Percentiles rank a stretch among this genome's conserved stretches.
phyloP scores from a whole-genome alignment of 2,797 vertebrate genomes.

The Poeciliopsis turneri region DNA sequence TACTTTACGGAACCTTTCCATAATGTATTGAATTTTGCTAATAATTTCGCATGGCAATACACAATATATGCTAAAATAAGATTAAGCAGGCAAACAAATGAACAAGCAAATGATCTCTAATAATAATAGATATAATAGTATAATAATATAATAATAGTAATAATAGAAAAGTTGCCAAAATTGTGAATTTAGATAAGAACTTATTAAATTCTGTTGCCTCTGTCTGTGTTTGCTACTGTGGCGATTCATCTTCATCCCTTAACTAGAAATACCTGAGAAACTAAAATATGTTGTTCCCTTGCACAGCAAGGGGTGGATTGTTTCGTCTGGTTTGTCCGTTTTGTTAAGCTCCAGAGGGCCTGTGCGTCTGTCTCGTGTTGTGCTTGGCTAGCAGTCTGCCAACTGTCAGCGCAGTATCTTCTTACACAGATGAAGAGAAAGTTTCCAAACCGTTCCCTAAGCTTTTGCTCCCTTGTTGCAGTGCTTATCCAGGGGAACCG shows the following conservation, averaged over 20 bases:
- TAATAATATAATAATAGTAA: too few relatives aligned
- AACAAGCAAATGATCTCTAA: background rate
- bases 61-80: background rate
- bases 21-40: background rate
- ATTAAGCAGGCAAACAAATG: background rate
- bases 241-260: conserved; percentile 63
- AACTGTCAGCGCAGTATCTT: conserved; percentile 83
- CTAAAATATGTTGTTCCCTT: conserved; percentile 60
- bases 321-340: conserved; percentile 69
- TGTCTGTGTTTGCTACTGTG: conserved; percentile 45
- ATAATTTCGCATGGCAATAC: background rate
- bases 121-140: background rate
- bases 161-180: background rate
- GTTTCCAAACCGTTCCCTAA: conserved; percentile 81
- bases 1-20: background rate
- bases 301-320: conserved; percentile 63
- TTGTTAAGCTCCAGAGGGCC: conserved; percentile 56
- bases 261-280: conserved; percentile 55
- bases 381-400: conserved; percentile 79
- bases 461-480: conserved; percentile 74
- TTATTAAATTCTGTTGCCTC: conserved; percentile 20
- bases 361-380: conserved; percentile 76
- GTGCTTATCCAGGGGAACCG: conserved; percentile 69
- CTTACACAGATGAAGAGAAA: conserved; percentile 84
- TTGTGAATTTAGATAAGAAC: background rate